Evolutionary conservation across 1,140 invertebrate genomes (phyloP), one percentile per base, ranked within the genome.

Genomic region (Orius laevigatus): DNA sequence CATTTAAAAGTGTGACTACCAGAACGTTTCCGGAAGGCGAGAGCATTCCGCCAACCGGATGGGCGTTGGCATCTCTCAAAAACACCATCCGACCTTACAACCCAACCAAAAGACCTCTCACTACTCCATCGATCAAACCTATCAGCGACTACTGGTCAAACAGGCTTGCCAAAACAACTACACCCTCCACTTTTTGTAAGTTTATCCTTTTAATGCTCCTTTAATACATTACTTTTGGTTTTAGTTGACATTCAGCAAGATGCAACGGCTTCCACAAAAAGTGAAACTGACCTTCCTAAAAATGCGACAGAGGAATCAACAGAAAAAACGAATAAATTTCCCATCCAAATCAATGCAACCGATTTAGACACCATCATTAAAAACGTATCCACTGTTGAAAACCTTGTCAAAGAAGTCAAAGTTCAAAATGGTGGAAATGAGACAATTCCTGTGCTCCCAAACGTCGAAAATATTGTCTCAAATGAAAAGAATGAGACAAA

Each of bases 21-120:
- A 45, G 43, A 25, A 12, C 25, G 2, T 19, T 31, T 31, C 14
- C 10, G 16, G n/a, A 16, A 11, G 40, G 19, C 14, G 20, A 19
- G 8, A 10, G 15, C 20, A 25, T 45, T 2, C n/a, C 43, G 3
- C 43, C 43, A 5, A 45, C 43, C 2, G 43, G 43, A 3, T 45
- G 20, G 43, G 43, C 43, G 3, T n/a, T 45, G 8, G 43, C 43
- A 4, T 45, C 43, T 31, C 25, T 45, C 12, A 45, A 45, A 45
- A 32, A 45, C 32, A 19, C 10, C 18, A 32, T 9, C 25, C 3
- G 19, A n/a, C 15, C 15, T 2, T 18, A n/a, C 6, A 12, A 12
- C 11, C 9, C 19, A 31, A 45, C 11, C n/a, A 45, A 31, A n/a
- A 45, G 32, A 12, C n/a, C 15, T 3, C n/a, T 32, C 5, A 11